Percentiles rank a stretch among this genome's conserved stretches.
These are phyloP conservation scores for Lepidonotus clava DNA, from an alignment of 2,888 invertebrate species.

Conservation along the genomic window DNA sequence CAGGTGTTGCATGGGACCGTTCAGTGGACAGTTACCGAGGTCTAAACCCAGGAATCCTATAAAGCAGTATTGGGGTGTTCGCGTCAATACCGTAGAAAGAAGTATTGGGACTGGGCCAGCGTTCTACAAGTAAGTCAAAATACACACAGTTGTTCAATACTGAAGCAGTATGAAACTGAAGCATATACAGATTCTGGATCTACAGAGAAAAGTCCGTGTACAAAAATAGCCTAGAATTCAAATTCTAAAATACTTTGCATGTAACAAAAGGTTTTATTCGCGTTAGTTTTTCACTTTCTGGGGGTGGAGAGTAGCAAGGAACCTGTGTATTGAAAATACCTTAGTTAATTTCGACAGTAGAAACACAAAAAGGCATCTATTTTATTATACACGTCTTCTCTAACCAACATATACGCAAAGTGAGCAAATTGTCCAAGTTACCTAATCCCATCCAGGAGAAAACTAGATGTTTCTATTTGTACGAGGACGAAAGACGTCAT, in stretches of 20 bases:
- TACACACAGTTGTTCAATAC: background rate
- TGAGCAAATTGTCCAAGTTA: background rate
- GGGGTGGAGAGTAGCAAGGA: background rate
- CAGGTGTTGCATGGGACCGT: background rate
- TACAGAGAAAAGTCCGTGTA: background rate
- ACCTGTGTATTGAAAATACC: background rate
- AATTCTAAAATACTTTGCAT: background rate
- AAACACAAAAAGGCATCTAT: background rate
- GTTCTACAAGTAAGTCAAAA: background rate
- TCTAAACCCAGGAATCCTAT: background rate
- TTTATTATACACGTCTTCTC: background rate
- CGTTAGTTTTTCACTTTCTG: background rate
- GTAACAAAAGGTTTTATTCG: background rate
- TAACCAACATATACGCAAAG: background rate
- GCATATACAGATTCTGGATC: background rate
- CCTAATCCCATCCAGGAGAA: background rate
- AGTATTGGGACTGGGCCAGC: background rate
- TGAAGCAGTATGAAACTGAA: constrained; percentile 14
- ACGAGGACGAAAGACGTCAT: background rate
- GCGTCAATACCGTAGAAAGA: background rate
- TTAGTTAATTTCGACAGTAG: background rate
- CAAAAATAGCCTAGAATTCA: background rate
- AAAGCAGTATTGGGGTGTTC: constrained; percentile 11
- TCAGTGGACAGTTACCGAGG: background rate
- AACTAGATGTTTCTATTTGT: background rate